Evolutionary conservation across 2,888 invertebrate species (phyloP).

Genomic region (Patella caerulea): DNA sequence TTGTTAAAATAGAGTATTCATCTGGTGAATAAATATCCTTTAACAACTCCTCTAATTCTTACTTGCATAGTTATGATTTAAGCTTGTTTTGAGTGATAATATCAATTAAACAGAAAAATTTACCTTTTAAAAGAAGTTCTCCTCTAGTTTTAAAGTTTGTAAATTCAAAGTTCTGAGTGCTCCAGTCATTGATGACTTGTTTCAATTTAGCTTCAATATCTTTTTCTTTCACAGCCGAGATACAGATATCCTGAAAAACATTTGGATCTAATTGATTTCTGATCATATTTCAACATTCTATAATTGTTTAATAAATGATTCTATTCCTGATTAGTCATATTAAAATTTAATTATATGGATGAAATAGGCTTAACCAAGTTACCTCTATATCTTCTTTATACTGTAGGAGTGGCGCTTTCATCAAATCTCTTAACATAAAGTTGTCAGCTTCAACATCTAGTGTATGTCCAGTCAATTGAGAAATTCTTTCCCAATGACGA

Average conservation of each 20-base stretch:
- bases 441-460: conserved; percentile 95
- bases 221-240: conserved; percentile 97
- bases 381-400: conserved; percentile 97
- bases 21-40: neutral
- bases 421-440: conserved; percentile 92
- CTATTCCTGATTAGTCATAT: too few relatives aligned
- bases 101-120: neutral
- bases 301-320: too few relatives aligned
- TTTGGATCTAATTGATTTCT: conserved; percentile 1
- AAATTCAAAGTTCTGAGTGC: conserved; percentile 89
- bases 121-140: conserved; percentile 85
- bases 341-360: too few relatives aligned
- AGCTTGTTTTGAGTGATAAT: neutral
- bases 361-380: conserved; percentile 18
- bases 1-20: conserved; percentile 27
- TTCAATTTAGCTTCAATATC: conserved; percentile 96
- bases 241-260: conserved; percentile 86
- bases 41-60: neutral
- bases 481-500: conserved; percentile 95
- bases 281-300: neutral
- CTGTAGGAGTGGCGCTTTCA: conserved; percentile 91
- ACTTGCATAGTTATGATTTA: neutral
- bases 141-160: conserved; percentile 95
- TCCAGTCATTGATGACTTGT: conserved; percentile 96
- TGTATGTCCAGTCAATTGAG: conserved; percentile 88